Percentiles rank a stretch among this genome's conserved stretches.
Evolutionary conservation across 64 coral and sea anemone genomes (phyloP).

Genomic region (Cladopsammia gracilis): DNA sequence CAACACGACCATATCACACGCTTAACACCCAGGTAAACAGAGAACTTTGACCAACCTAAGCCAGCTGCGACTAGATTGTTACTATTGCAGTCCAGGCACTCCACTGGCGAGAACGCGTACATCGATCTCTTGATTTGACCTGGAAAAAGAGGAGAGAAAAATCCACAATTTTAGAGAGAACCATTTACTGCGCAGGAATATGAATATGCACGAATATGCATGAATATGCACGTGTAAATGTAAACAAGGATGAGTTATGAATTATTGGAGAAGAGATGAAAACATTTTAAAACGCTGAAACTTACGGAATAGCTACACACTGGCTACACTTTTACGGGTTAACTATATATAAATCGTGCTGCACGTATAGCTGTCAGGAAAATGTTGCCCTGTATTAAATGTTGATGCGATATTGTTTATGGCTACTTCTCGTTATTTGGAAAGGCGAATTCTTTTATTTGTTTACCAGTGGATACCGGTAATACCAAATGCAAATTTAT

Average conservation of each 20-base stretch:
- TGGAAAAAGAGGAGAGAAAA: constrained; percentile 23
- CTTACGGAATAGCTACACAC: background rate
- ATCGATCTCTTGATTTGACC: constrained; percentile 91
- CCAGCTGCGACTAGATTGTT: constrained; percentile 72
- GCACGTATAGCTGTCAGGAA: too few relatives aligned
- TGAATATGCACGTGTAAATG: background rate
- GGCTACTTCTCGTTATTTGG: background rate
- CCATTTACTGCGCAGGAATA: background rate
- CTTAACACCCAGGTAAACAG: background rate
- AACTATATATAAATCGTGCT: too few relatives aligned
- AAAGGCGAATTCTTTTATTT: background rate
- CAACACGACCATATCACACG: background rate
- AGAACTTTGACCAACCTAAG: constrained; percentile 80
- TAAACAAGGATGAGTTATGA: background rate
- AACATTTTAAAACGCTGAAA: too few relatives aligned
- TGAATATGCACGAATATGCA: too few relatives aligned
- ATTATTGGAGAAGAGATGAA: background rate
- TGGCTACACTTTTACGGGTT: background rate
- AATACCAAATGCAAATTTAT: background rate
- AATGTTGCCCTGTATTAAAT: too few relatives aligned
- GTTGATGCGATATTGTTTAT: too few relatives aligned
- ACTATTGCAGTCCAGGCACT: constrained; percentile 86
- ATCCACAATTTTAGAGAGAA: background rate
- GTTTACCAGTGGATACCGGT: background rate
- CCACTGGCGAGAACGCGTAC: constrained; percentile 89